Evolutionary conservation across 2,113 vertebrate species (phyloP).

Genomic region (Apteryx owenii): DNA sequence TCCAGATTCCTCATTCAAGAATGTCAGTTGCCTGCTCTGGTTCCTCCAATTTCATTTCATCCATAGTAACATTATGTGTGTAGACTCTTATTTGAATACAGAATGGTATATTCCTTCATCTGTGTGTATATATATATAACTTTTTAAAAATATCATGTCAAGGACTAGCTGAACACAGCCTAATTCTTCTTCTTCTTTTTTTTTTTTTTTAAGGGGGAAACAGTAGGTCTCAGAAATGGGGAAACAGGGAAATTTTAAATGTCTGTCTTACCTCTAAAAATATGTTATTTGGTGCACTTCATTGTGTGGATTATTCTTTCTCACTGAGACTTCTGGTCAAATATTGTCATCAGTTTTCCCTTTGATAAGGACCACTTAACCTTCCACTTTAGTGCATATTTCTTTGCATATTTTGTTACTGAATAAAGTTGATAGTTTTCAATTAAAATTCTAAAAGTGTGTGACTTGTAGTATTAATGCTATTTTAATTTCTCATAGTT

Average conservation of each 20-base stretch:
- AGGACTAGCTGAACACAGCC: not conserved
- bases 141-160: not conserved
- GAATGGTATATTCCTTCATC: not conserved
- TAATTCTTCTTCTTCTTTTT: not conserved
- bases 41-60: not conserved
- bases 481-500: not conserved
- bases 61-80: not conserved
- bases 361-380: not conserved
- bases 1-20: not conserved
- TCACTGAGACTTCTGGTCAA: fast-evolving
- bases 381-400: not conserved
- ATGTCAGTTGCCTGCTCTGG: not conserved
- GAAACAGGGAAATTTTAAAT: not conserved
- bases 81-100: not conserved
- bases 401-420: not conserved
- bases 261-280: not conserved
- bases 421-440: not conserved
- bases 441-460: fast-evolving
- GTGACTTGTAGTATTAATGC: not conserved
- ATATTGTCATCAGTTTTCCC: fast-evolving
- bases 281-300: not conserved
- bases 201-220: not conserved
- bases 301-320: not conserved
- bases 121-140: no score
- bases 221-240: not conserved